Conservation (phyloP, 37 sponge, comb jelly and placozoan genomes). For the Amphimedon queenslandica region DNA sequence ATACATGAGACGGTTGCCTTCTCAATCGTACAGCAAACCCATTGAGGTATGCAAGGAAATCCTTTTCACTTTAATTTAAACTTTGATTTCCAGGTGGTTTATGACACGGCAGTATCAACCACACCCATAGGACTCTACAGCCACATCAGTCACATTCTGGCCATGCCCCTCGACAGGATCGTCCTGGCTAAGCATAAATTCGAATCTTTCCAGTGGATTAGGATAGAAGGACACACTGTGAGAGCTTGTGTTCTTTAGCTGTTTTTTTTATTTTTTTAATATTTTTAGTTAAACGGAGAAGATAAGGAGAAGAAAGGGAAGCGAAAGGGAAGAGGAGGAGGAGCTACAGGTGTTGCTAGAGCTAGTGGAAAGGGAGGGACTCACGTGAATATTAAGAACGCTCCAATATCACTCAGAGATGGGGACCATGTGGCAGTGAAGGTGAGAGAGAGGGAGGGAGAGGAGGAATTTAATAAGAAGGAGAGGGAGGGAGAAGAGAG, state of each 20-base stretch:
- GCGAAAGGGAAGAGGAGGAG: slow-evolving; percentile 6
- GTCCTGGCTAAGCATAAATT: slow-evolving; percentile 53
- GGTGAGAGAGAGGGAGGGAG: slow-evolving; percentile 39
- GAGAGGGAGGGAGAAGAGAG: background rate
- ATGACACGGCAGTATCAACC: slow-evolving; percentile 27
- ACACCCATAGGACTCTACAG: slow-evolving; percentile 25
- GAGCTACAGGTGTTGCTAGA: background rate
- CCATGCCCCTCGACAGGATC: slow-evolving; percentile 24
- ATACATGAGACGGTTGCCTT: slow-evolving; percentile 1
- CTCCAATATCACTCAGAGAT: slow-evolving; percentile 63
- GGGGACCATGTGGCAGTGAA: slow-evolving; percentile 74
- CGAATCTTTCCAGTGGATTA: slow-evolving; percentile 58
- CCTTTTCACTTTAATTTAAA: background rate
- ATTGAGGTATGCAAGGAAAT: slow-evolving; percentile 21
- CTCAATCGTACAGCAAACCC: slow-evolving; percentile 22
- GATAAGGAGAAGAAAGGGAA: background rate
- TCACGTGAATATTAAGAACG: slow-evolving; percentile 49
- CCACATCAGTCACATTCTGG: slow-evolving; percentile 14
- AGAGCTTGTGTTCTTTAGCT: background rate
- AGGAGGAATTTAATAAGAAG: background rate
- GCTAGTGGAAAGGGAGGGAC: background rate
- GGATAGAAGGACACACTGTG: slow-evolving; percentile 19
- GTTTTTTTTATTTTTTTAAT: background rate
- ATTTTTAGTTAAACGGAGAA: background rate
- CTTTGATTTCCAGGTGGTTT: slow-evolving; percentile 39